Evolutionary conservation across 1,140 invertebrate species (phyloP).

Genomic region (Microplitis demolitor): DNA sequence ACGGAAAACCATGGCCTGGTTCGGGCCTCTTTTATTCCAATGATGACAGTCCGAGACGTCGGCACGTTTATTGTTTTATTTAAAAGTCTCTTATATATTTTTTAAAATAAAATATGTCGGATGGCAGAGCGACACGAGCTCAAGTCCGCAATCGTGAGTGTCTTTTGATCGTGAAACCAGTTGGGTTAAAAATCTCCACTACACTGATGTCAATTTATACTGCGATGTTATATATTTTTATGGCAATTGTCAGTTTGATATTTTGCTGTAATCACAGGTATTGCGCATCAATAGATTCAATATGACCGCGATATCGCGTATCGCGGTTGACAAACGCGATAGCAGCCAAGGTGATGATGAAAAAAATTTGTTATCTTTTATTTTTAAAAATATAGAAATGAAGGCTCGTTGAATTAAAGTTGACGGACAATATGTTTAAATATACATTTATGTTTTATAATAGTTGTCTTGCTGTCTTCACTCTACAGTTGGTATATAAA

Average conservation of each 20-base stretch:
- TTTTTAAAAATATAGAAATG: no score
- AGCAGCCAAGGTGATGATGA: background rate
- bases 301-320: background rate
- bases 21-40: background rate
- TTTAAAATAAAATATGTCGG: background rate
- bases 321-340: background rate
- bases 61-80: background rate
- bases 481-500: no score
- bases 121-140: no score
- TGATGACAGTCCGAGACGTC: background rate
- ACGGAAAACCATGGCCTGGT: conserved; percentile 37
- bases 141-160: no score
- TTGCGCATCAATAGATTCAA: background rate
- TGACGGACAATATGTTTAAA: no score
- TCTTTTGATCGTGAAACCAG: no score
- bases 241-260: background rate
- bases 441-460: no score
- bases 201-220: no score
- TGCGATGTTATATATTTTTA: background rate
- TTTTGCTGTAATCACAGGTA: background rate
- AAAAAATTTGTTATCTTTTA: no score
- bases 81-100: background rate
- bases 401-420: no score
- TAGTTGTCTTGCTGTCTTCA: no score
- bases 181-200: no score